Evolutionary conservation across 2,888 invertebrate species (phyloP).

Genomic region (Lasiommata megera): DNA sequence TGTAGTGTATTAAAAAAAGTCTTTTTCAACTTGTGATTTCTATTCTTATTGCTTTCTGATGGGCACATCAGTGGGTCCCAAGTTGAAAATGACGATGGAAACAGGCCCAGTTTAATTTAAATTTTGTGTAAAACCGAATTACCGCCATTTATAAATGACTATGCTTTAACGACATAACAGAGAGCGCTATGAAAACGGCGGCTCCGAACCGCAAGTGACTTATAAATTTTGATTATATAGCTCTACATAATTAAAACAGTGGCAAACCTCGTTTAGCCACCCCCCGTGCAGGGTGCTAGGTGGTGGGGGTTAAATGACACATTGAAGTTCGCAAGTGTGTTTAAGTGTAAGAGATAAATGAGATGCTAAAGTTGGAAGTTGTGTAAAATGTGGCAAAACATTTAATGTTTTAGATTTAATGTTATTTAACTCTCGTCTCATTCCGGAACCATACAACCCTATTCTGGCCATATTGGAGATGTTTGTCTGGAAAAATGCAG

Average conservation of each 20-base stretch:
- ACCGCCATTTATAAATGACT: background rate
- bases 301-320: background rate
- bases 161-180: background rate
- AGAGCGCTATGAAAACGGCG: conserved; percentile 1
- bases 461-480: too few species aligned
- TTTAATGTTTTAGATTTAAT: too few species aligned
- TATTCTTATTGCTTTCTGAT: too few species aligned
- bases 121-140: background rate
- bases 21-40: too few species aligned
- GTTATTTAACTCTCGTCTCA: too few species aligned
- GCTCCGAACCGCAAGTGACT: conserved; percentile 10
- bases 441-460: too few species aligned
- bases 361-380: background rate
- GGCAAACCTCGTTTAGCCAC: conserved; percentile 11
- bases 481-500: too few species aligned
- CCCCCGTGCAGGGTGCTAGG: background rate
- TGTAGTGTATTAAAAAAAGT: too few species aligned
- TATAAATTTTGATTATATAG: conserved; percentile 20
- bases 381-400: background rate
- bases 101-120: background rate
- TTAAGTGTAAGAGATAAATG: conserved; percentile 6
- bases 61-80: background rate
- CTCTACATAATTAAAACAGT: conserved; percentile 15
- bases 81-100: background rate
- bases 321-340: conserved; percentile 2